Conservation (phyloP, 1,140 invertebrate genomes). For the Drosophila sp. region DNA sequence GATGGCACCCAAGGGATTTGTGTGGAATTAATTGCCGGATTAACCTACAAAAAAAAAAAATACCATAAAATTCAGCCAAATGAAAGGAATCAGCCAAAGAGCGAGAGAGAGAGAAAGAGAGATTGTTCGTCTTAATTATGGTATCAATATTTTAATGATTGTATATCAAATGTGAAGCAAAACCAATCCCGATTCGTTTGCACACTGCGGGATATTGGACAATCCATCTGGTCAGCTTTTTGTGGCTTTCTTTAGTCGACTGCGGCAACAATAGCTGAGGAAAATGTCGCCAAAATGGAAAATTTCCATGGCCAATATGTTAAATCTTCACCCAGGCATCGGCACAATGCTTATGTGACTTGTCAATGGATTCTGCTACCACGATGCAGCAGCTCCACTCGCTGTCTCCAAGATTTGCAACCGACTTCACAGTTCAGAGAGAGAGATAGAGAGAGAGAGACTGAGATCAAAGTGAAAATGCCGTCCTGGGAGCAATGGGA, state of each 20-base stretch:
- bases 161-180: no score
- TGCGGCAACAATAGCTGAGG: no score
- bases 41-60: not conserved
- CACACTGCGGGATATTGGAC: no score
- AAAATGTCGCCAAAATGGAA: not conserved
- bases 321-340: constrained; percentile 39
- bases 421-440: constrained; percentile 56
- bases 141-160: no score
- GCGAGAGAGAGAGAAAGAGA: no score
- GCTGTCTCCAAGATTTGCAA: constrained; percentile 55
- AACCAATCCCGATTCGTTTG: no score
- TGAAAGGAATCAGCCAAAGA: no score
- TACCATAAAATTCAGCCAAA: no score
- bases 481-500: constrained; percentile 50
- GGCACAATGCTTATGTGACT: constrained; percentile 74
- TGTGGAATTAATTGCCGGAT: constrained; percentile 6
- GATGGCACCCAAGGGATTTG: constrained; percentile 8
- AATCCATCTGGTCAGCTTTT: no score
- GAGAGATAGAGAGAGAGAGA: not conserved
- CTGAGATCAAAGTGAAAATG: constrained; percentile 62
- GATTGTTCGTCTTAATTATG: no score
- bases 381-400: constrained; percentile 11
- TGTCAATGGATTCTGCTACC: constrained; percentile 63
- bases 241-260: no score
- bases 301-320: constrained; percentile 45